Conservation (phyloP, 1,140 invertebrate genomes). For the Eriosoma lanigerum region DNA sequence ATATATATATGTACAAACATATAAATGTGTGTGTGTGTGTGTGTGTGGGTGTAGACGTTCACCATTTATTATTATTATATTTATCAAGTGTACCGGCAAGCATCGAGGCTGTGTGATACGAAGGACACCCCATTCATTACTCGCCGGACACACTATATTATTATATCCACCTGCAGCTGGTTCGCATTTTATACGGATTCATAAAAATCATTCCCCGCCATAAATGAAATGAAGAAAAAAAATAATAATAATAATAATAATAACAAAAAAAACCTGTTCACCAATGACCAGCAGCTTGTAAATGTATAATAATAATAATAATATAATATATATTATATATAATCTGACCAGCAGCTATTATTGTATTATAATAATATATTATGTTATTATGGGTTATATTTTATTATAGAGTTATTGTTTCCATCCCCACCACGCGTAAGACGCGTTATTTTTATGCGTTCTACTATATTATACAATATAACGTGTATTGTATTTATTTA, state of each 20-base stretch:
- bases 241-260: too few relatives aligned
- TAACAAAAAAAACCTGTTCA: not conserved
- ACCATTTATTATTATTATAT: conserved; percentile 19
- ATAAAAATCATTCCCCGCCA: conserved; percentile 7
- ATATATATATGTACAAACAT: not conserved
- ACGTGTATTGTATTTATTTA: too few relatives aligned
- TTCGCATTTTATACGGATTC: not conserved
- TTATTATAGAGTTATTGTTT: too few relatives aligned
- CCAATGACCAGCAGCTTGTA: not conserved
- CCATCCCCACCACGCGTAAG: too few relatives aligned
- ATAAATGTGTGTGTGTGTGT: not conserved
- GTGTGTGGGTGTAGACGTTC: not conserved
- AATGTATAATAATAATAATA: not conserved
- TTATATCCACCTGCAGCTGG: not conserved
- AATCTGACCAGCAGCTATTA: too few relatives aligned
- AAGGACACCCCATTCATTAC: conserved; percentile 4
- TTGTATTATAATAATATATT: too few relatives aligned
- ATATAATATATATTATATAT: not conserved
- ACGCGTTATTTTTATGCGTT: too few relatives aligned
- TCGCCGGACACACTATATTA: conserved; percentile 18
- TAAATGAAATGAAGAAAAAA: too few relatives aligned
- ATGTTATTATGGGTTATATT: too few relatives aligned
- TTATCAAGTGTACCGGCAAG: not conserved
- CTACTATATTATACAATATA: too few relatives aligned
- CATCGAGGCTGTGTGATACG: too few relatives aligned